phyloP scores from a whole-genome alignment of 2,888 invertebrate species.

The Monoplex corrugatus region DNA sequence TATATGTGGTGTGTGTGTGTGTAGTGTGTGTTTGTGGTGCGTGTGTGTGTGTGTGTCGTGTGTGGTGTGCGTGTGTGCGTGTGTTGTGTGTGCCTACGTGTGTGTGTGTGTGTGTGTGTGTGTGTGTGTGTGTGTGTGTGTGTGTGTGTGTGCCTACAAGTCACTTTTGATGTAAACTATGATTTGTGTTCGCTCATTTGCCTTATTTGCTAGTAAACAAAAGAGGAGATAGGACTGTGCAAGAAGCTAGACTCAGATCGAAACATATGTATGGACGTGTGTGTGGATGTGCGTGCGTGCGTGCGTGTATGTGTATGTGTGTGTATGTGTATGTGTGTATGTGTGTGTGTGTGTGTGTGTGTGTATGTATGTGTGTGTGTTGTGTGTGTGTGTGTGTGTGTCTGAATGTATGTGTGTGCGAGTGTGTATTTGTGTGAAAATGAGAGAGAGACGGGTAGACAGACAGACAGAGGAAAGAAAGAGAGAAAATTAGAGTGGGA shows the following conservation, averaged over 20 bases:
- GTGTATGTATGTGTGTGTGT: neutral
- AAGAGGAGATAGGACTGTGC: too few species aligned
- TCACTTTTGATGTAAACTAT: too few species aligned
- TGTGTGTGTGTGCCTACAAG: too few species aligned
- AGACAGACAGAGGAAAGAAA: neutral
- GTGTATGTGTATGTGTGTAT: neutral
- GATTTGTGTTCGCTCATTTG: too few species aligned
- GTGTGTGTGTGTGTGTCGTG: too few species aligned
- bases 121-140: too few species aligned
- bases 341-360: neutral
- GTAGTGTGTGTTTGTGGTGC: too few species aligned
- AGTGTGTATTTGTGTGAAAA: neutral
- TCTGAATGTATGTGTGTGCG: neutral
- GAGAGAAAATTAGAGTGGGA: neutral
- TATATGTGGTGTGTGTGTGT: too few species aligned
- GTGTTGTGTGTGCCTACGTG: neutral
- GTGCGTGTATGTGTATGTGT: neutral
- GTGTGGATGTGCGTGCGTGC: neutral
- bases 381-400: constrained; percentile 22
- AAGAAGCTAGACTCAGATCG: too few species aligned
- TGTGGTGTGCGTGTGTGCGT: constrained; percentile 13
- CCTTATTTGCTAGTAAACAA: too few species aligned
- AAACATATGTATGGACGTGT: neutral
- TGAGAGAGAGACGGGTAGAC: neutral
- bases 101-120: neutral